Evolutionary conservation across 2,113 vertebrate genomes (phyloP).

Genomic region (Chionomys nivalis): DNA sequence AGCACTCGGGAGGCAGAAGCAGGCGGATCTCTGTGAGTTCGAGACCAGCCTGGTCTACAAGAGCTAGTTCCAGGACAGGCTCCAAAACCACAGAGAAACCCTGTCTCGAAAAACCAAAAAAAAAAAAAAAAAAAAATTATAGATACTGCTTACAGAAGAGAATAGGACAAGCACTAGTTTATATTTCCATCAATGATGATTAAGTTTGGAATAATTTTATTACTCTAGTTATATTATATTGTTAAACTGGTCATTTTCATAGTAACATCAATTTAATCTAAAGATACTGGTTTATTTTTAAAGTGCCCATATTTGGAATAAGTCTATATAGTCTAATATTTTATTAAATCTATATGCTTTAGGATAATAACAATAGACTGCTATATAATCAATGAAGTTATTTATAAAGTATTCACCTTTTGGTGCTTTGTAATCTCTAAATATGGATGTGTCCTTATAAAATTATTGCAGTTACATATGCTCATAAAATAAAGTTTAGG

Average conservation of each 20-base stretch:
- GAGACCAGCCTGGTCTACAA: no score
- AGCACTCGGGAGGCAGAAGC: no score
- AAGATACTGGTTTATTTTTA: not conserved
- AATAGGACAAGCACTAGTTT: not conserved
- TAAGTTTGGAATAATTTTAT: not conserved
- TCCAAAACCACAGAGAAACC: no score
- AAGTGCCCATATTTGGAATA: not conserved
- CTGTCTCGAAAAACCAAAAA: no score
- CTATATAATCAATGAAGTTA: not conserved
- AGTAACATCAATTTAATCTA: not conserved
- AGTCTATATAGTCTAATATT: not conserved
- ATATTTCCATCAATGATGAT: not conserved
- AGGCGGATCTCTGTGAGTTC: no score
- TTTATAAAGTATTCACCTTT: slow-evolving; percentile 1
- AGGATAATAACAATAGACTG: not conserved
- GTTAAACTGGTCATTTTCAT: not conserved
- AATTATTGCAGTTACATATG: slow-evolving; percentile 33
- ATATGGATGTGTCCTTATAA: slow-evolving; percentile 26
- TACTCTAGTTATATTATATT: not conserved
- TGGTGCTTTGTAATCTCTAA: not conserved
- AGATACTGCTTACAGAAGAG: not conserved
- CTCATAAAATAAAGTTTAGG: slow-evolving; percentile 33
- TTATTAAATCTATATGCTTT: slow-evolving; percentile 15
- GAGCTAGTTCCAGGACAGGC: no score
- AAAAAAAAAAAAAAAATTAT: no score